Conservation (phyloP, 2,888 invertebrate genomes). For the Fragum fragum region DNA sequence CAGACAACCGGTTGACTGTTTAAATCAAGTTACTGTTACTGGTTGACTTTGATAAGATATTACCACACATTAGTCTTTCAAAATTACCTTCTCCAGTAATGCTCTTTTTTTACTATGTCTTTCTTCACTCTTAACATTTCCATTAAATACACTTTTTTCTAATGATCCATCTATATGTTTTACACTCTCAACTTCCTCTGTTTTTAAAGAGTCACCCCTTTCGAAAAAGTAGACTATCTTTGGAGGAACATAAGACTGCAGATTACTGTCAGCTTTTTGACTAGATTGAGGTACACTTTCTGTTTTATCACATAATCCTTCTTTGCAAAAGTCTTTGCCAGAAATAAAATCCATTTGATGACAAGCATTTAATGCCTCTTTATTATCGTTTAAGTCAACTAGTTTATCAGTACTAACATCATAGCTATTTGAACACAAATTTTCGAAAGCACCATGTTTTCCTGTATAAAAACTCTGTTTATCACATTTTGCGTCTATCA, state of each 20-base stretch:
- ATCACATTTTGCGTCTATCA: conserved; percentile 25
- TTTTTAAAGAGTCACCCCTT: conserved; percentile 59
- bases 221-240: conserved; percentile 77
- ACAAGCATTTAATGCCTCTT: too few species aligned
- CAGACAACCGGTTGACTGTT: too few species aligned
- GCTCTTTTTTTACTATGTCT: neutral
- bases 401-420: neutral
- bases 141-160: neutral
- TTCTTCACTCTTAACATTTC: neutral
- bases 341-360: neutral
- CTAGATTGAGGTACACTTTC: neutral
- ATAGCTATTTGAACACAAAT: neutral
- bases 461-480: neutral
- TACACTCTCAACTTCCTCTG: conserved; percentile 46
- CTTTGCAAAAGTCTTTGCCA: neutral
- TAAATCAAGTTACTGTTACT: too few species aligned
- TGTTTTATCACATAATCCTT: neutral
- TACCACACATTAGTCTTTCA: too few species aligned
- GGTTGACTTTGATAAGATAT: too few species aligned
- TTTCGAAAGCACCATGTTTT: neutral
- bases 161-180: neutral
- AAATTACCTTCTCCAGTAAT: neutral
- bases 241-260: conserved; percentile 39
- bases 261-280: neutral
- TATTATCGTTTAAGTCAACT: neutral